A percentile compares a stretch with the other conserved stretches of the same genome.
These are phyloP conservation scores for Sesamia nonagrioides DNA, from an alignment of 1,140 invertebrate species.

Conservation along the genomic window DNA sequence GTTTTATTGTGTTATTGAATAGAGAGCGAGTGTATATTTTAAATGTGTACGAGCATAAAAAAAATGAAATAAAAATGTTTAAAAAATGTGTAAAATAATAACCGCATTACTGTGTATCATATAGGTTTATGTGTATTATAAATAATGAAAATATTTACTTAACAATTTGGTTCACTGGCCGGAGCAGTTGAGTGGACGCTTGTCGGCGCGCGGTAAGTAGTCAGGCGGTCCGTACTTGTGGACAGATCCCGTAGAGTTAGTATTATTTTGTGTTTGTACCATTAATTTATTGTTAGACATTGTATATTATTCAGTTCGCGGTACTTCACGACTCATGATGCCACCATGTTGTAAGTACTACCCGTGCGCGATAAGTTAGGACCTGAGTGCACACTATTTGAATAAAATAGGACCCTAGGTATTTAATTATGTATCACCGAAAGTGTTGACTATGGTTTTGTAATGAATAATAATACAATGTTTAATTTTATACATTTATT, in stretches of 20 bases:
- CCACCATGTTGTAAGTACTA: not conserved
- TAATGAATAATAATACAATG: too few relatives aligned
- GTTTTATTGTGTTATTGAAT: not conserved
- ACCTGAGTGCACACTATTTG: too few relatives aligned
- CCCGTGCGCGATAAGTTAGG: too few relatives aligned
- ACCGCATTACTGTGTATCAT: constrained; percentile 71
- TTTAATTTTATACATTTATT: too few relatives aligned
- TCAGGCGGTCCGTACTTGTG: not conserved
- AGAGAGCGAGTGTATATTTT: constrained; percentile 50
- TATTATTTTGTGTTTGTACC: constrained; percentile 29
- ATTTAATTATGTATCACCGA: too few relatives aligned
- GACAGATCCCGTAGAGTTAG: constrained; percentile 13
- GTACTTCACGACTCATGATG: not conserved
- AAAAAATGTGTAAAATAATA: constrained; percentile 54
- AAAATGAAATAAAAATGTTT: constrained; percentile 20
- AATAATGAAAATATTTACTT: constrained; percentile 46
- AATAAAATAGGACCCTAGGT: too few relatives aligned
- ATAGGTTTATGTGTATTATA: constrained; percentile 73
- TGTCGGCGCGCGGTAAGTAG: not conserved
- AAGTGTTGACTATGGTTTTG: too few relatives aligned
- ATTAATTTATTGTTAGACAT: constrained; percentile 27
- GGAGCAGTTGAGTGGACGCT: constrained; percentile 62
- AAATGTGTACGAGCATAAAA: constrained; percentile 52
- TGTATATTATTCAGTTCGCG: not conserved
- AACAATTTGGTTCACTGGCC: constrained; percentile 61